Base-by-base conservation (phyloP, 2,113 vertebrate species). In the Anser brachyrhynchus region DNA sequence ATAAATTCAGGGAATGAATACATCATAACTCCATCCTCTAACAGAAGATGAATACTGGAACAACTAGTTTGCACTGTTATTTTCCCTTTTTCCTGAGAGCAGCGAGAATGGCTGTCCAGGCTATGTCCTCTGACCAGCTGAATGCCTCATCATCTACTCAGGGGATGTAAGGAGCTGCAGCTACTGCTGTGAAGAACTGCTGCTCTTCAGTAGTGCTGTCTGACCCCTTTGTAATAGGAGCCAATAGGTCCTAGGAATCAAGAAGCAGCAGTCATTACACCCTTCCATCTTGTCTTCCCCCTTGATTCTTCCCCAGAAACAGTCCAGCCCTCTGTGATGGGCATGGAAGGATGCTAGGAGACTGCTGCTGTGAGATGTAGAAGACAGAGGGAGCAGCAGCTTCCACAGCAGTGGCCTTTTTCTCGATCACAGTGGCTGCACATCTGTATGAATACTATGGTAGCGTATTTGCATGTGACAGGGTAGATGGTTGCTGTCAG, bases 391-490 rank as follows among this genome's bases (percentile, higher is more conserved):
- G 41, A 66, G 54, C 49, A 49, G 59, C 59, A 66, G 69, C 72
- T 73, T 67, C 76, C 33, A 10, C 5, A 62, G 79, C 52, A 64
- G 74, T 43, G 78, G 28, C 35, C 54, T 90, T 59, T 65, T 46
- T 58, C 91, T 54, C 4, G 35, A 28, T 59, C 15, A 18, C 5
- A 44, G n/a, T 2, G 3, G 22, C n/a, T 59, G n/a, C 29, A 0
- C 2, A 13, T 51, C 58, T 35, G 33, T 57, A 2, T 11, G 64
- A 57, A 23, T 9, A 6, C 29, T 39, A 43, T 33, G 54, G 59
- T 35, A 61, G 39, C 0, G 0, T 26, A 5, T 1, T 39, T n/a
- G 49, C 29, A 5, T 0, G 18, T 28, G 43, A 4, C 37, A 39
- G 43, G 51, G 35, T 28, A 29, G 57, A 9, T 12, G 16, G 11